Percentiles rank a stretch among this genome's conserved stretches.
Evolutionary conservation across 2,797 vertebrate genomes (phyloP).

Genomic region (Micropoecilia bifurca): DNA sequence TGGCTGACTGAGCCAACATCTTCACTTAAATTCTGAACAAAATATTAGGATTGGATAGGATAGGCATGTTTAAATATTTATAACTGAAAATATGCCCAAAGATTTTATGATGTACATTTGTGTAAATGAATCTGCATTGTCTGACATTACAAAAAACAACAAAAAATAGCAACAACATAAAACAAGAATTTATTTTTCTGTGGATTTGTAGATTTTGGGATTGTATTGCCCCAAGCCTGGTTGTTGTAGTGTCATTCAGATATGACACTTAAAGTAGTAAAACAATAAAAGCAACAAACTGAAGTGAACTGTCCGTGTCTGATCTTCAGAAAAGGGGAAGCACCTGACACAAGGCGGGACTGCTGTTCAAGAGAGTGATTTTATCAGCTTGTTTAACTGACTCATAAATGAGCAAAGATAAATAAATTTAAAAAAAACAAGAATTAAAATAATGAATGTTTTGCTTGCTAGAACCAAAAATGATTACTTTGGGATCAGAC

Average conservation of each 20-base stretch:
- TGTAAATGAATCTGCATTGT: background rate
- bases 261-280: slow-evolving; percentile 18
- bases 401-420: slow-evolving; percentile 25
- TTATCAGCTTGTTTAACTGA: slow-evolving; percentile 38
- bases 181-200: background rate
- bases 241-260: background rate
- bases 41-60: background rate
- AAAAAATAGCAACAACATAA: too few relatives aligned
- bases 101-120: background rate
- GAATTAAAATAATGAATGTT: background rate
- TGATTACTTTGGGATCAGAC: background rate
- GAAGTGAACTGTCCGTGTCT: slow-evolving; percentile 16
- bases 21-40: background rate
- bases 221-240: background rate
- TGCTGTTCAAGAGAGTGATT: slow-evolving; percentile 33
- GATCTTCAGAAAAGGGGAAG: slow-evolving; percentile 18
- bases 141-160: background rate
- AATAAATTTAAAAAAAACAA: slow-evolving; percentile 18
- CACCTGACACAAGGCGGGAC: slow-evolving; percentile 8
- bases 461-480: background rate
- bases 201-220: background rate
- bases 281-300: slow-evolving; percentile 10
- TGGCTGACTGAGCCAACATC: background rate
- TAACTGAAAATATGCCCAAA: background rate
- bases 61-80: background rate